Evolutionary conservation across 2,888 invertebrate species (phyloP).

Genomic region (Encarsia formosa): DNA sequence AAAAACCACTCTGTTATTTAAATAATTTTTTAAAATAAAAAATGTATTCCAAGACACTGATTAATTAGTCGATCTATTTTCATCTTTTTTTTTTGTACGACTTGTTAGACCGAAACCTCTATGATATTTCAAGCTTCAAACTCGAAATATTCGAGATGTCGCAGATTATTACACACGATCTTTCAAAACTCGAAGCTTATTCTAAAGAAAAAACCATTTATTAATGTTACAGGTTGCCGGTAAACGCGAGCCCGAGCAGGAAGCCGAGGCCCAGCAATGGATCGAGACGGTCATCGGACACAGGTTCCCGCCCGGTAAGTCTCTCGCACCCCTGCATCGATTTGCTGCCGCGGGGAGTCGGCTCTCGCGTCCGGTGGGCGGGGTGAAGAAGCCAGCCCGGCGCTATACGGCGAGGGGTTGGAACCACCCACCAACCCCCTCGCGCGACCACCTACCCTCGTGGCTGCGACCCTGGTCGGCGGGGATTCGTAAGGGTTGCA

Average conservation of each 20-base stretch:
- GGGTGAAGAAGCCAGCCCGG: background rate
- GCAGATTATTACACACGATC: no score
- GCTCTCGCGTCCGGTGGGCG: background rate
- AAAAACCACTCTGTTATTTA: no score
- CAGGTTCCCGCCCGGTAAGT: conserved; percentile 62
- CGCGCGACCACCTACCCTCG: no score
- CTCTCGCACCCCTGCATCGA: background rate
- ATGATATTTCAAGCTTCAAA: no score
- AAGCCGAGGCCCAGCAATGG: conserved; percentile 79
- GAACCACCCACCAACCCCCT: conserved; percentile 4
- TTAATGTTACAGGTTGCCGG: conserved; percentile 67
- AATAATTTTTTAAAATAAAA: no score
- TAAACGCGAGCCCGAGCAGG: conserved; percentile 75
- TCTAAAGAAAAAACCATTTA: background rate
- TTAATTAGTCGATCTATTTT: no score
- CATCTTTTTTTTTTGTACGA: no score
- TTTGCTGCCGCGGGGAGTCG: conserved; percentile 6
- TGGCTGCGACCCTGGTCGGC: conserved; percentile 35
- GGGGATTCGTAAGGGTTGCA: conserved; percentile 40
- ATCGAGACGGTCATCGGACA: conserved; percentile 78
- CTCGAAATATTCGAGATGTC: no score
- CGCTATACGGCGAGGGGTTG: background rate
- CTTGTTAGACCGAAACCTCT: no score
- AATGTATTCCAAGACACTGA: no score
- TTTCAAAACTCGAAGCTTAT: no score